Conservation (phyloP, 2,797 vertebrate species). For the Falco naumanni region DNA sequence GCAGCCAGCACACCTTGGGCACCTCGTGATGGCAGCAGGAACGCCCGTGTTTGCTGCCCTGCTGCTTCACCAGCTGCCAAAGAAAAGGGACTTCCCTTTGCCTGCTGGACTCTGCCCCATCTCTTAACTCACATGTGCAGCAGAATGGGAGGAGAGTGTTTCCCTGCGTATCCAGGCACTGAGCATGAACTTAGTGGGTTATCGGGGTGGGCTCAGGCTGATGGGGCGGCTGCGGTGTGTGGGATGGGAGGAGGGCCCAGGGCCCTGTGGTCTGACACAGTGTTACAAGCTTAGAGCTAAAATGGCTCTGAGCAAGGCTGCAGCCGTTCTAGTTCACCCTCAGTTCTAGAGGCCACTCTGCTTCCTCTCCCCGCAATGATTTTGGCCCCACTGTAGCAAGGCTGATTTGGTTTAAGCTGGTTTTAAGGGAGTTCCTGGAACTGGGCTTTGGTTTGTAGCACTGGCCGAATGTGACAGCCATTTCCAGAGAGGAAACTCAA, state of each 20-base stretch:
- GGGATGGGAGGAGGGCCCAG: not conserved
- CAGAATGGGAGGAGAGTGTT: not conserved
- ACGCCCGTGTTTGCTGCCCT: not conserved
- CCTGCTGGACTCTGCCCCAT: not conserved
- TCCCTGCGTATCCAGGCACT: not conserved
- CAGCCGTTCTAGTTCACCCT: not conserved
- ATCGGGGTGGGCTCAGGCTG: accelerated
- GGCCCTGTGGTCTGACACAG: not conserved
- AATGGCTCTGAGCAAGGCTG: not conserved
- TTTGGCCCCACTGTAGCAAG: not conserved
- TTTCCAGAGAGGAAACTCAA: not conserved
- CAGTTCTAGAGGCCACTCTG: not conserved
- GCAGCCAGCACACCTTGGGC: not conserved
- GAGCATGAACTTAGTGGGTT: not conserved
- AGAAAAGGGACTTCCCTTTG: not conserved
- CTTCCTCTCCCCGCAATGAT: not conserved
- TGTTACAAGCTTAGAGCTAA: too few relatives aligned
- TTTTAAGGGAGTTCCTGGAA: not conserved
- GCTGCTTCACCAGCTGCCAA: not conserved
- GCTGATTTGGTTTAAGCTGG: not conserved
- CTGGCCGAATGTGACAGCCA: not conserved
- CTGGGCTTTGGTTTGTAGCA: not conserved
- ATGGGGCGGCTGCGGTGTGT: not conserved
- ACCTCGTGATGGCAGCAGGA: not conserved
- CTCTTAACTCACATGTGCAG: accelerated